A percentile compares a stretch with the other conserved stretches of the same genome.
Evolutionary conservation across 1,140 invertebrate species (phyloP).

Genomic region (Trinorchestia longiramus): DNA sequence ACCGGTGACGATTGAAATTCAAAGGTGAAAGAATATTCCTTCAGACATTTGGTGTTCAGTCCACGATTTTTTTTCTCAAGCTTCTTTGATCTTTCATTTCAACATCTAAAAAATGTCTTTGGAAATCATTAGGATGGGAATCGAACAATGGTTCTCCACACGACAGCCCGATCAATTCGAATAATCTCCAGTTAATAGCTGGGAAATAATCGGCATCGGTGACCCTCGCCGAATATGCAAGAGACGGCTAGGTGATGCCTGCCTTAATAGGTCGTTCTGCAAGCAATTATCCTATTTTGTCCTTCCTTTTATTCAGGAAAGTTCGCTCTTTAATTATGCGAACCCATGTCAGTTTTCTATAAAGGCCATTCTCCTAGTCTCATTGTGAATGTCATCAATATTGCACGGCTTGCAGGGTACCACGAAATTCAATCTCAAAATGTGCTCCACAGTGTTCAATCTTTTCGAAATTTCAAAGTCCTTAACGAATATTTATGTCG

Average conservation of each 20-base stretch:
- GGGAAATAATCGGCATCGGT: slow-evolving; percentile 4
- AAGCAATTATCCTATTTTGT: slow-evolving; percentile 22
- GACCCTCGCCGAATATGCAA: neutral
- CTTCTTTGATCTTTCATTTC: slow-evolving; percentile 23
- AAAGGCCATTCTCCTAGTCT: neutral
- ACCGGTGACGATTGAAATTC: slow-evolving; percentile 29
- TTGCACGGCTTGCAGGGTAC: neutral
- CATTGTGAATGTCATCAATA: neutral
- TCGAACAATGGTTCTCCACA: slow-evolving; percentile 20
- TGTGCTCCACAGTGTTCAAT: neutral
- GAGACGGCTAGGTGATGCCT: neutral
- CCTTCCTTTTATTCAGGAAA: neutral
- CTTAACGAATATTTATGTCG: neutral
- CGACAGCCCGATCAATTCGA: slow-evolving; percentile 14
- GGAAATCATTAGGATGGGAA: slow-evolving; percentile 37
- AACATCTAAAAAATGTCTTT: slow-evolving; percentile 29
- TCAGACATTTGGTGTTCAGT: slow-evolving; percentile 20
- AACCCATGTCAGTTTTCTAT: slow-evolving; percentile 19
- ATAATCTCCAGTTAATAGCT: slow-evolving; percentile 20
- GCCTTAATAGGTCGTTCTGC: neutral
- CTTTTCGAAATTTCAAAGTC: neutral
- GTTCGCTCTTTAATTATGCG: slow-evolving; percentile 10
- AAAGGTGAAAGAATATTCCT: neutral
- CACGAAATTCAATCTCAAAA: neutral
- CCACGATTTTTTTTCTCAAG: neutral